Evolutionary conservation across 1,140 invertebrate species (phyloP), one percentile per base, ranked within the genome.

Genomic region (Musca domestica): DNA sequence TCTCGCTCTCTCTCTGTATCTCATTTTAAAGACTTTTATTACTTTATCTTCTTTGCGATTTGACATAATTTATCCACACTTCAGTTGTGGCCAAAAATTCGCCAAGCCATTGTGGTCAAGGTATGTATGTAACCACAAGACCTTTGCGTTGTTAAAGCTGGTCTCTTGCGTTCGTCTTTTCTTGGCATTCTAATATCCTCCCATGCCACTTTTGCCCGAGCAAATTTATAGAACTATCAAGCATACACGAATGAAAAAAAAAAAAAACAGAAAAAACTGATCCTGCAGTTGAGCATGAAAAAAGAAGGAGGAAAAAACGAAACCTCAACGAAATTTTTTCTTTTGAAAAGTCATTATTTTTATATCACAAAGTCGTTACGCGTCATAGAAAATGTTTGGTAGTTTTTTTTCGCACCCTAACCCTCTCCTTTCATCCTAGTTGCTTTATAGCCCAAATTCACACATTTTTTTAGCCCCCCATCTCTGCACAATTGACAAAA

Each of bases 331-430:
- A n/a, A 48, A 19, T 47, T 5, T 47, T 5, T 51, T 14, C 25
- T 54, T n/a, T 54, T 54, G 52, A 49, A 48, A 54, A 64, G 25
- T 27, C 25, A 68, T 68, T 68, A 68, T 54, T 70, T 70, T 66
- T 51, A 48, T 67, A 64, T 70, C 56, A 67, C 65, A 67, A 64
- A 67, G 69, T 70, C 69, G 69, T 70, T 70, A 70, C 20, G 69
- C 69, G 56, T 51, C 64, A 64, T 52, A 61, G 64, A 68, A 34
- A 41, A 41, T 41, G 34, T 41, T 41, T 41, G 4, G 2, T 5
- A 10, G 34, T 12, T 41, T 41, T 41, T 41, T 41, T 41, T n/a
- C n/a, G 34, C 34, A n/a, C n/a, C 12, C 34, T 41, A 5, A 12
- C 6, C 5, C 12, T 41, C 34, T 41, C 9, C 27, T 30, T 30